Conservation (phyloP, 2,113 vertebrate species). For the Epinephelus lanceolatus region DNA sequence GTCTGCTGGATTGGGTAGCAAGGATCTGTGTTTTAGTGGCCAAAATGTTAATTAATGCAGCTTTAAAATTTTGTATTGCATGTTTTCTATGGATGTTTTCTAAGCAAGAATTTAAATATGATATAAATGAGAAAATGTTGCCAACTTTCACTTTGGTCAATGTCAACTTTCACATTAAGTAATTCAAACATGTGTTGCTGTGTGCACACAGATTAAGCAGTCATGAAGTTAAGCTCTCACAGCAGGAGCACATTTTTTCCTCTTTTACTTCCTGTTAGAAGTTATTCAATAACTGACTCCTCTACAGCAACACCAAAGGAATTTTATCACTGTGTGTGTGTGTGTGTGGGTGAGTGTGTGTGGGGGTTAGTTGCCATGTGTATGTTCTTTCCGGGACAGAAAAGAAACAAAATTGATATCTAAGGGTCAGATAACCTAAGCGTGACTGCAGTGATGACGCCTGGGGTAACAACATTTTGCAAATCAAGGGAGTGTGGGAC, state of each 20-base stretch:
- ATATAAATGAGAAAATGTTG: background rate
- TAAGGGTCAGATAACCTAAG: background rate
- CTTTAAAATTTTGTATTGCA: background rate
- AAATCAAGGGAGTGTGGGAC: background rate
- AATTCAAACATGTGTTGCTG: background rate
- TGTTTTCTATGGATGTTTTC: background rate
- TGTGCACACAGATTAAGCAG: background rate
- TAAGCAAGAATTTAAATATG: background rate
- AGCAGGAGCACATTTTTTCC: rapidly evolving
- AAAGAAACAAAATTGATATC: background rate
- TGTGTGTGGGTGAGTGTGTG: too few relatives aligned
- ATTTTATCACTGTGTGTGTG: background rate
- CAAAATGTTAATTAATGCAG: background rate
- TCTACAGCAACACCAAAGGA: background rate
- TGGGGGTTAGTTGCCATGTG: background rate
- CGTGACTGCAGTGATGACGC: too few relatives aligned
- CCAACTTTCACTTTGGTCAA: background rate
- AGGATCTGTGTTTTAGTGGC: background rate
- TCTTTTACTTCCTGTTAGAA: background rate
- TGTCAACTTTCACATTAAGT: background rate
- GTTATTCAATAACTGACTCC: background rate
- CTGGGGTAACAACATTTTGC: too few relatives aligned
- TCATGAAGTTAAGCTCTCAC: too few relatives aligned
- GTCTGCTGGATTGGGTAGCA: background rate
- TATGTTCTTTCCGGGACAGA: too few relatives aligned